A percentile compares a stretch with the other conserved stretches of the same genome.
Evolutionary conservation across 1,140 invertebrate genomes (phyloP).

Genomic region (Cyclina sinensis): DNA sequence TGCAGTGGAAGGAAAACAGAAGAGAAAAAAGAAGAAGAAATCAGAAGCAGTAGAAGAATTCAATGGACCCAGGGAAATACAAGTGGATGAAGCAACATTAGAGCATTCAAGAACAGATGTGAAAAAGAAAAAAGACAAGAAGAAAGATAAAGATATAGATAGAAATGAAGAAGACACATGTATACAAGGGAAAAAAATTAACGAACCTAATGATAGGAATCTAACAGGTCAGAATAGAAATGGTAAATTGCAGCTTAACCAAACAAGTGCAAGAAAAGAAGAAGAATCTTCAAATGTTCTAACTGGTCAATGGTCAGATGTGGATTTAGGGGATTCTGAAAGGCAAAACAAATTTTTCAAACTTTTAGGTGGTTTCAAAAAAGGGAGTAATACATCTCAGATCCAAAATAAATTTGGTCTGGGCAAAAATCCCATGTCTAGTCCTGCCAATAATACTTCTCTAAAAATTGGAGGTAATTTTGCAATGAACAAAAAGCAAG

Average conservation of each 20-base stretch:
- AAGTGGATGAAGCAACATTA: neutral
- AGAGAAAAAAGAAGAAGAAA: neutral
- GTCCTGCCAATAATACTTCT: neutral
- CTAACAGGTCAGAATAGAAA: neutral
- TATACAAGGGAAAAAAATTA: neutral
- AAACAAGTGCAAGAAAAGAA: neutral
- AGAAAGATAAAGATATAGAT: neutral
- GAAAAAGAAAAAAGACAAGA: neutral
- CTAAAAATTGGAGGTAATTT: slow-evolving; percentile 34
- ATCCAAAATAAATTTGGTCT: neutral
- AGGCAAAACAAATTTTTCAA: slow-evolving; percentile 75
- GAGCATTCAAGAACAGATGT: neutral
- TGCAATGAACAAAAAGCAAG: slow-evolving; percentile 63
- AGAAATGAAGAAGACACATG: neutral
- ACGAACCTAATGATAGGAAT: neutral
- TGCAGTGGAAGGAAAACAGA: neutral
- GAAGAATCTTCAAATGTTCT: neutral
- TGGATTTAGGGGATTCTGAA: slow-evolving; percentile 67
- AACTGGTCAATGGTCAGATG: slow-evolving; percentile 71
- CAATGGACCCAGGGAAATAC: neutral
- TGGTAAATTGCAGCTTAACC: neutral
- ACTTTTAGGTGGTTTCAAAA: slow-evolving; percentile 76
- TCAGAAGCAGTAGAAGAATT: neutral
- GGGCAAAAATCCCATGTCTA: neutral
- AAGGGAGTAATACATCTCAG: slow-evolving; percentile 20